Evolutionary conservation across 1,140 invertebrate species (phyloP), one percentile per base, ranked within the genome.

Genomic region (Coptotermes formosanus): DNA sequence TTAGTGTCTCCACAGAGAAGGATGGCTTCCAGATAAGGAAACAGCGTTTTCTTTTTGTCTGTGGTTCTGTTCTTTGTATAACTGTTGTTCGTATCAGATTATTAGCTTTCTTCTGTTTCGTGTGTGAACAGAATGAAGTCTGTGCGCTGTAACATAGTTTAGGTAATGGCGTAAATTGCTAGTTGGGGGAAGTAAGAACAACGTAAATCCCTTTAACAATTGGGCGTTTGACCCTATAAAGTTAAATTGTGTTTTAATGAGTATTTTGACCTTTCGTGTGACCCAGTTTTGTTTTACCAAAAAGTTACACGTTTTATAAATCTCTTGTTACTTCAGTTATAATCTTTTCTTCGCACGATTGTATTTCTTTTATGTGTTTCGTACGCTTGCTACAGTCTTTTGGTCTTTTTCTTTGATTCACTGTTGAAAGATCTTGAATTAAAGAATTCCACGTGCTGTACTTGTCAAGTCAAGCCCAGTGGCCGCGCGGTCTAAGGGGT

Each of bases 1-100:
- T 3, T 75, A 30, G 64, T 75, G 64, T 0, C 25, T 30, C 64
- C 64, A 11, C 64, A 75, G 64, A n/a, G 25, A 30, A 30, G 64
- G 64, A 75, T 30, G n/a, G 64, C 2, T 75, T 75, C 64, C 64
- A 75, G 64, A 75, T 75, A 75, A 75, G 64, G n/a, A 75, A 75
- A 75, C 8, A 14, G 7, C 9, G 16, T 1, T n/a, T 21, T 64
- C 19, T 19, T 64, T 64, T 75, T 75, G 38, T 12, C n/a, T 75
- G 6, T 8, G 19, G 6, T 75, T 30, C 64, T 75, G 14, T 4
- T 30, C 64, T 75, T 30, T 75, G 19, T 55, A 30, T 75, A 75
- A 30, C 25, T 8, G 64, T n/a, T 25, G 25, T 75, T 75, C 16
- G 0, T 75, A 16, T 30, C 64, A 9, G 25, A 30, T 75, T 75